These are phyloP conservation scores for Alviniconcha marisindica DNA, from an alignment of 1,140 invertebrate genomes.

Conservation along the genomic window DNA sequence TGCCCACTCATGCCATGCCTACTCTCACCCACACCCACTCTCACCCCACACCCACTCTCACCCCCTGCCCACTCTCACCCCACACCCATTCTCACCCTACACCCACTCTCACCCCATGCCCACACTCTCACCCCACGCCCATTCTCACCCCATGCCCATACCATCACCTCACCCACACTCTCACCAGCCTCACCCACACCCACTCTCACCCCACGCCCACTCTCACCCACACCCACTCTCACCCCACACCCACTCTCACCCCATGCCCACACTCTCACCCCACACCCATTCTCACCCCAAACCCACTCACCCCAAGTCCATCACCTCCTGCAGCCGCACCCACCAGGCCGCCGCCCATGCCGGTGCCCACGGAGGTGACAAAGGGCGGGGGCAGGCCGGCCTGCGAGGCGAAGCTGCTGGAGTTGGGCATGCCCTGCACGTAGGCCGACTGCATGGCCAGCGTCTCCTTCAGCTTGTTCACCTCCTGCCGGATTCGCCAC, in stretches of 20 bases:
- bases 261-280: neutral
- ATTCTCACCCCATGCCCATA: too few relatives aligned
- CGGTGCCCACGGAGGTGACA: neutral
- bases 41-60: too few relatives aligned
- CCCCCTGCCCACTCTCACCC: too few relatives aligned
- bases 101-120: neutral
- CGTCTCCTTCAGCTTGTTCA: constrained; percentile 64
- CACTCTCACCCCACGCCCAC: neutral
- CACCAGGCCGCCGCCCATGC: neutral
- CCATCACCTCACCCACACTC: too few relatives aligned
- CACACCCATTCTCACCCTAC: too few relatives aligned
- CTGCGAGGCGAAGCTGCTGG: constrained; percentile 47
- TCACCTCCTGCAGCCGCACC: too few relatives aligned
- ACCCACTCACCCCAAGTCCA: neutral
- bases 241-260: neutral
- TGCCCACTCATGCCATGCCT: too few relatives aligned
- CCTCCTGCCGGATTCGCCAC: constrained; percentile 62
- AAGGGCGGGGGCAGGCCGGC: constrained; percentile 34
- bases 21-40: too few relatives aligned
- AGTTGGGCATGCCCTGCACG: constrained; percentile 60
- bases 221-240: neutral
- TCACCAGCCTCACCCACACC: too few relatives aligned
- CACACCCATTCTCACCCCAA: too few relatives aligned
- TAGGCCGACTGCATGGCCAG: constrained; percentile 68
- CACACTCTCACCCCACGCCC: neutral